Evolutionary conservation across 1,140 invertebrate genomes (phyloP).

Genomic region (Leptonema lineaticorne): DNA sequence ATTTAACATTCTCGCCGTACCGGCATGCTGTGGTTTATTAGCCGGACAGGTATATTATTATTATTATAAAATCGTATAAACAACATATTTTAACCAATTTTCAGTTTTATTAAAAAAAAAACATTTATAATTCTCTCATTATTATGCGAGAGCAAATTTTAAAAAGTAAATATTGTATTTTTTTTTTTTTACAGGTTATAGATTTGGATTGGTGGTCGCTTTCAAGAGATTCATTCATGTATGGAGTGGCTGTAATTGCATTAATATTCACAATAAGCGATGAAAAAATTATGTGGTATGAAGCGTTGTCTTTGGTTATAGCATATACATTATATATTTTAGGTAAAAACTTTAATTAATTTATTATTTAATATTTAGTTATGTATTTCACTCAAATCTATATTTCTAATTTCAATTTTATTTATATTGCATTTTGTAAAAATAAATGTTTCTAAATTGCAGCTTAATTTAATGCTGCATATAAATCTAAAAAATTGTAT

Average conservation of each 20-base stretch:
- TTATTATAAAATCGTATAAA: neutral
- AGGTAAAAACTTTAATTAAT: constrained; percentile 34
- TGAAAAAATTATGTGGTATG: constrained; percentile 73
- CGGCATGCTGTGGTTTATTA: constrained; percentile 78
- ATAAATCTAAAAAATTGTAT: too few relatives aligned
- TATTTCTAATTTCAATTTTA: neutral
- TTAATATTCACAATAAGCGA: constrained; percentile 74
- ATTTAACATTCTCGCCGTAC: constrained; percentile 89
- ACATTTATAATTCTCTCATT: neutral
- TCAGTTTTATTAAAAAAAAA: too few relatives aligned
- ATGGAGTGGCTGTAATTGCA: constrained; percentile 71
- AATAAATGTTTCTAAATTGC: neutral
- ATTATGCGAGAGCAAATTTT: neutral
- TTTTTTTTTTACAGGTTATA: constrained; percentile 58
- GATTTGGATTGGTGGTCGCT: constrained; percentile 84
- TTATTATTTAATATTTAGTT: neutral
- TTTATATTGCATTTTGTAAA: neutral
- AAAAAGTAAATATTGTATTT: neutral
- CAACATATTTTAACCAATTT: neutral
- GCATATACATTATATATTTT: constrained; percentile 70
- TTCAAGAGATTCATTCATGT: constrained; percentile 78
- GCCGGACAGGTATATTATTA: constrained; percentile 65
- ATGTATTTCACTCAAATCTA: too few relatives aligned
- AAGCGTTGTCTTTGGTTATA: constrained; percentile 65
- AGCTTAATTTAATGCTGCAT: too few relatives aligned